Percentiles rank a stretch among this genome's conserved stretches.
Evolutionary conservation across 2,113 vertebrate genomes (phyloP).

Genomic region (Suricata suricatta): DNA sequence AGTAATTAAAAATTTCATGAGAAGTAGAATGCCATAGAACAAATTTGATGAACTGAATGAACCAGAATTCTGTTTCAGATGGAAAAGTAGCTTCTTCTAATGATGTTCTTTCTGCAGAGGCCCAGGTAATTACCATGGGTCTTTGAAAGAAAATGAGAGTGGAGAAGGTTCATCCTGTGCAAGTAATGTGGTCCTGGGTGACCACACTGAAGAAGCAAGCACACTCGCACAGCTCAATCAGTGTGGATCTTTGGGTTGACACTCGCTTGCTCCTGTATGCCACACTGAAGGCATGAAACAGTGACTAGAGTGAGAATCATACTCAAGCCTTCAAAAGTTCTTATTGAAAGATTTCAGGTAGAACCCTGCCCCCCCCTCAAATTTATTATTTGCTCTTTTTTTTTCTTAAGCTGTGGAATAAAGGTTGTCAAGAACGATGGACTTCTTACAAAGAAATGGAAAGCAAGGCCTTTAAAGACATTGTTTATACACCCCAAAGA

Average conservation of each 20-base stretch:
- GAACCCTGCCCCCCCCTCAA: no score
- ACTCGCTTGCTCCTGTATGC: neutral
- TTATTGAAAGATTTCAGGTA: neutral
- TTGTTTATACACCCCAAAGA: conserved; percentile 56
- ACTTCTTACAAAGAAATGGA: conserved; percentile 63
- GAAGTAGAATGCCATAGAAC: neutral
- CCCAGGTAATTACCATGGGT: no score
- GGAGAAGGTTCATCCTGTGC: neutral
- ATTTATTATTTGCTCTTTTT: neutral
- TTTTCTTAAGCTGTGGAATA: neutral
- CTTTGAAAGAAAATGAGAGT: neutral
- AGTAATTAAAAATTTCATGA: neutral
- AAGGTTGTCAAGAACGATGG: neutral
- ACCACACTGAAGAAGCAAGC: neutral
- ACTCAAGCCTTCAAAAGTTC: neutral
- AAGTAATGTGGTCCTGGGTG: fast-evolving
- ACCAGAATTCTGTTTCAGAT: neutral
- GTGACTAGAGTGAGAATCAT: neutral
- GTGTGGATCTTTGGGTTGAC: neutral
- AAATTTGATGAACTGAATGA: neutral
- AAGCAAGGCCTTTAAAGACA: conserved; percentile 71
- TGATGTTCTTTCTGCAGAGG: neutral
- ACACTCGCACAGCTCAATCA: no score
- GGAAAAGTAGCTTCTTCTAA: neutral
- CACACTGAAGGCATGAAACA: neutral